phyloP scores from a whole-genome alignment of 2,888 invertebrate genomes.

The Macrosoma leucophasiata region DNA sequence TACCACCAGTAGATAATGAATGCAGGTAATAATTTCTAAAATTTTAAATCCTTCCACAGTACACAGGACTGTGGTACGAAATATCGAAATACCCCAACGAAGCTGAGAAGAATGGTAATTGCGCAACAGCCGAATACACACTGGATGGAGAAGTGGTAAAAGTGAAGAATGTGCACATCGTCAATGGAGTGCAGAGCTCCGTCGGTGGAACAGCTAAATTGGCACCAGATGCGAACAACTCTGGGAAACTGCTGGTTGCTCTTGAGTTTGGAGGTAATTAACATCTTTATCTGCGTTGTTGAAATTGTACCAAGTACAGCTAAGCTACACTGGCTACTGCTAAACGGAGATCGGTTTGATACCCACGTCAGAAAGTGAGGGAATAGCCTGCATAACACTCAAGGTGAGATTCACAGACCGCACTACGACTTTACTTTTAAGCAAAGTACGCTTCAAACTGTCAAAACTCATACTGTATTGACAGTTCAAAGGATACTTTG shows the following conservation, averaged over 20 bases:
- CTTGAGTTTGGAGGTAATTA: conserved; percentile 18
- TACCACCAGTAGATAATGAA: too few species aligned
- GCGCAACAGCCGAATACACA: conserved; percentile 71
- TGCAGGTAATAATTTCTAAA: neutral
- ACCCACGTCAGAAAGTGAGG: too few species aligned
- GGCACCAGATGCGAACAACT: conserved; percentile 46
- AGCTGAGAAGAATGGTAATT: conserved; percentile 21
- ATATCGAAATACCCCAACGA: conserved; percentile 23
- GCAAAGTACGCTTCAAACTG: too few species aligned
- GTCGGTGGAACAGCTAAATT: conserved; percentile 54
- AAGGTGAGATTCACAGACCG: too few species aligned
- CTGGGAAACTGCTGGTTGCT: conserved; percentile 11
- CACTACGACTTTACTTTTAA: too few species aligned
- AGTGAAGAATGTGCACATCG: conserved; percentile 52
- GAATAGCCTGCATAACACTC: too few species aligned
- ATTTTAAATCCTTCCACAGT: conserved; percentile 29
- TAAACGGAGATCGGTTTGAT: too few species aligned
- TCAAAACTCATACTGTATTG: too few species aligned
- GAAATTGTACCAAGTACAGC: too few species aligned
- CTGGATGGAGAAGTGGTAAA: conserved; percentile 52
- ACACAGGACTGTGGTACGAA: conserved; percentile 46
- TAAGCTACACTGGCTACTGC: too few species aligned
- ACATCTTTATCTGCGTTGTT: too few species aligned
- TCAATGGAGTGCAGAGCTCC: conserved; percentile 42
- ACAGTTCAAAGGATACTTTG: too few species aligned